Evolutionary conservation across 92 coral and sea anemone genomes (phyloP).

Genomic region (Epizoanthus ramosus): DNA sequence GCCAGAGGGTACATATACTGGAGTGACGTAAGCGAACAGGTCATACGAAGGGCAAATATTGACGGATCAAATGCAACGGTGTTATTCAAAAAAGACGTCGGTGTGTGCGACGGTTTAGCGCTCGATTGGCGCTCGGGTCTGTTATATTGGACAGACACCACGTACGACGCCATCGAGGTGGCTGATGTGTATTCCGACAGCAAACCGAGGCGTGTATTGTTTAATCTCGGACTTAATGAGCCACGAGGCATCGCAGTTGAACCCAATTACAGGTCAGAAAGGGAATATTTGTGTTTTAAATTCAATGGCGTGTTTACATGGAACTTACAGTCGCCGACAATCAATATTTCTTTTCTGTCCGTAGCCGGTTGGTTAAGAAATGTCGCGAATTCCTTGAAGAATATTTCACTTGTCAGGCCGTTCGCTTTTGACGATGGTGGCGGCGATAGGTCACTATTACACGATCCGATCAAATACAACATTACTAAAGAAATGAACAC

Average conservation of each 20-base stretch:
- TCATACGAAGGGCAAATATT: slow-evolving; percentile 50
- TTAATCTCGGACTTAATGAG: slow-evolving; percentile 51
- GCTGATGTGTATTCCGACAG: slow-evolving; percentile 59
- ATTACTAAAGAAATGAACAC: too few species aligned
- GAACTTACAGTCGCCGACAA: too few species aligned
- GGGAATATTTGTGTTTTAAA: not conserved
- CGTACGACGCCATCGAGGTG: slow-evolving; percentile 57
- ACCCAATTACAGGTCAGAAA: slow-evolving; percentile 53
- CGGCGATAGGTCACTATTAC: too few species aligned
- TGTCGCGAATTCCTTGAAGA: too few species aligned
- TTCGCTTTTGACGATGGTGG: too few species aligned
- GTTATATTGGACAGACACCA: slow-evolving; percentile 79
- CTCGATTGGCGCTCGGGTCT: slow-evolving; percentile 75
- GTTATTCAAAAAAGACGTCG: slow-evolving; percentile 43
- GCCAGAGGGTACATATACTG: slow-evolving; percentile 58
- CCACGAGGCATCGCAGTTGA: slow-evolving; percentile 78
- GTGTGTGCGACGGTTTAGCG: slow-evolving; percentile 76
- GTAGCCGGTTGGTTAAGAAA: too few species aligned
- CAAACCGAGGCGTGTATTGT: slow-evolving; percentile 53
- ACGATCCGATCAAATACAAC: too few species aligned
- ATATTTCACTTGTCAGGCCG: too few species aligned
- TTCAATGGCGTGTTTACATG: too few species aligned
- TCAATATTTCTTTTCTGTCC: too few species aligned
- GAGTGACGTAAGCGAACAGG: slow-evolving; percentile 61
- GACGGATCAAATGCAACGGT: slow-evolving; percentile 36